Base-by-base conservation (phyloP, 1,140 invertebrate species). In the Drosophila murphyi region DNA sequence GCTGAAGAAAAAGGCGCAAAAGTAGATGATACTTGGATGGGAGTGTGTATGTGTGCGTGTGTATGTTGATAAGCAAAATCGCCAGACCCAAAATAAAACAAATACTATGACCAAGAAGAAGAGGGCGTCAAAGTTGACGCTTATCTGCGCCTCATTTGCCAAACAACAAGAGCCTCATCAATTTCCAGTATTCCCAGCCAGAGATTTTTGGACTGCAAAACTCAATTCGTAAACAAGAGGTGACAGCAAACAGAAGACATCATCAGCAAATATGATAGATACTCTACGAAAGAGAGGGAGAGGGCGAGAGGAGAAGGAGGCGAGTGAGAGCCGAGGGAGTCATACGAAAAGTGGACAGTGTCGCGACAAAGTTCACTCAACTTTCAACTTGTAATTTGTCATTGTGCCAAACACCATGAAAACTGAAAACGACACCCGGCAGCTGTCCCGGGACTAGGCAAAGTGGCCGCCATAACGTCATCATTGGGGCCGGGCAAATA, bases 371-470 rank as follows among this genome's bases (percentile, higher is more conserved):
- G 85, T 85, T 89, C 85, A 89, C 61, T 89, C 86, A 89, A 89
- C 85, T 89, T 81, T 89, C 86, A 85, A 89, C 85, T 76, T 80
- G 80, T 73, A 89, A 89, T 89, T 89, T 89, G 85, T 89, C 85
- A 89, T 89, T 89, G 78, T 88, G 85, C 78, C 82, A 87, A 20
- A 61, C 76, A 59, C 64, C 73, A 82, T 63, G 81, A 80, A 47
- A 68, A 64, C 50, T 60, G 83, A 82, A 76, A 73, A 52, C 62
- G 80, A 80, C 80, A 74, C 70, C 76, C 54, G 76, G 47, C 76
- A 79, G 76, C 72, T 82, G 69, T 61, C 20, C 37, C 29, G 37
- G 47, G 55, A 65, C 34, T 61, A 60, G 69, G 73, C 72, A 82
- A 82, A 67, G 72, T 83, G 80, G 79, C 60, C 55, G 64, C 62